These are phyloP conservation scores for Trinorchestia longiramus DNA, from an alignment of 1,140 invertebrate genomes.

Conservation along the genomic window DNA sequence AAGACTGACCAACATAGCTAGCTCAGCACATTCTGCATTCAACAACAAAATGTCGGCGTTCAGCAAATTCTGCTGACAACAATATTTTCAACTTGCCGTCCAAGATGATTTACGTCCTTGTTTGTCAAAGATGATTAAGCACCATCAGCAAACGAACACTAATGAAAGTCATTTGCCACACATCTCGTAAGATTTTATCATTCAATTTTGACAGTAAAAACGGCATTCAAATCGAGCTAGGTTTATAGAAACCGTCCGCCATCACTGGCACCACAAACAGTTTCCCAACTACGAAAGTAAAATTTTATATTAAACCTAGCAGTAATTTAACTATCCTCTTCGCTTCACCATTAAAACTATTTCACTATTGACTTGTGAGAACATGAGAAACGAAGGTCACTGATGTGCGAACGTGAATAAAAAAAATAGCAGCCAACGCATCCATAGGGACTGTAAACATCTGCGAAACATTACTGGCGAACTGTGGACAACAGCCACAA, in stretches of 20 bases:
- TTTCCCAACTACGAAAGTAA: background rate
- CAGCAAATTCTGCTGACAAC: background rate
- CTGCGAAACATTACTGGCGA: background rate
- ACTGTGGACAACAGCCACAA: background rate
- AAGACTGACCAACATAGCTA: background rate
- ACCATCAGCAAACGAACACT: background rate
- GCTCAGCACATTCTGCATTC: background rate
- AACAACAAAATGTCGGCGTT: background rate
- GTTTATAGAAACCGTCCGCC: background rate
- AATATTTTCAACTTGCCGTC: background rate
- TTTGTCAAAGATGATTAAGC: background rate
- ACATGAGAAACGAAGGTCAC: background rate
- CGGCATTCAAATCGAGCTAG: background rate
- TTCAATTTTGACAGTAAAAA: background rate
- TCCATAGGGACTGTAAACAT: background rate
- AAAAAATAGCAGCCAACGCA: background rate
- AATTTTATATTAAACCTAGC: background rate
- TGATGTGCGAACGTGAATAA: background rate
- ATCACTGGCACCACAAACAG: background rate
- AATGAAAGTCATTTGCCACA: background rate
- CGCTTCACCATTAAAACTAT: background rate
- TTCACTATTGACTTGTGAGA: background rate
- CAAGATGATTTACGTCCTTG: background rate
- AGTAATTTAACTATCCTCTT: background rate
- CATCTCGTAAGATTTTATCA: background rate